phyloP scores from a whole-genome alignment of 2,797 vertebrate species.

The Phataginus tetradactyla region DNA sequence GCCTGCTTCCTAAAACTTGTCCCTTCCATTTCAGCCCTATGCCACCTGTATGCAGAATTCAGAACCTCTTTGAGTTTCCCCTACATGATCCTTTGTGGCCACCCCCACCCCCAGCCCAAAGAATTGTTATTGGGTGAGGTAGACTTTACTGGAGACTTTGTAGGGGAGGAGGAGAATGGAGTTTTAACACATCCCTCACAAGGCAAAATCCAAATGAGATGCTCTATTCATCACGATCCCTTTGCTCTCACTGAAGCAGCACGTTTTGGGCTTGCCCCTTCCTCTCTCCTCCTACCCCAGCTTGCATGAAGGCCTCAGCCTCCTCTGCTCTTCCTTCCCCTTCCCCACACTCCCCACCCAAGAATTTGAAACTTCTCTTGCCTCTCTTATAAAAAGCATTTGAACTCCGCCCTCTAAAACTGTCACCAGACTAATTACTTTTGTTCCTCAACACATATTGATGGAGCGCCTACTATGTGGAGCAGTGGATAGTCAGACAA shows the following conservation, averaged over 20 bases:
- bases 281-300: not conserved
- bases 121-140: not conserved
- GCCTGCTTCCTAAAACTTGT: not conserved
- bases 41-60: not conserved
- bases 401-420: not conserved
- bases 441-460: not conserved
- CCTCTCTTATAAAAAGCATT: not conserved
- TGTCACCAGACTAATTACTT: not conserved
- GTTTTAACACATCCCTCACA: not conserved
- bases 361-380: not conserved
- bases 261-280: not conserved
- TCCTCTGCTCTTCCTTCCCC: not conserved
- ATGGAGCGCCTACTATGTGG: not conserved
- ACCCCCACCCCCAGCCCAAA: too few species aligned
- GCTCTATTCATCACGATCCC: not conserved
- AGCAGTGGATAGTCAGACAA: too few species aligned
- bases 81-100: too few species aligned
- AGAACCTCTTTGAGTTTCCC: not conserved
- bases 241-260: not conserved
- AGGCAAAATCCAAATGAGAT: not conserved
- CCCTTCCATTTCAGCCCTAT: not conserved
- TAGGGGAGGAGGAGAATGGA: not conserved
- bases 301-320: not conserved
- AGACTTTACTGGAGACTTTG: not conserved
- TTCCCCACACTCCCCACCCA: not conserved